A percentile compares a stretch with the other conserved stretches of the same genome.
These are phyloP conservation scores for Tolypeutes matacus DNA, from an alignment of 2,797 vertebrate genomes.

Conservation along the genomic window DNA sequence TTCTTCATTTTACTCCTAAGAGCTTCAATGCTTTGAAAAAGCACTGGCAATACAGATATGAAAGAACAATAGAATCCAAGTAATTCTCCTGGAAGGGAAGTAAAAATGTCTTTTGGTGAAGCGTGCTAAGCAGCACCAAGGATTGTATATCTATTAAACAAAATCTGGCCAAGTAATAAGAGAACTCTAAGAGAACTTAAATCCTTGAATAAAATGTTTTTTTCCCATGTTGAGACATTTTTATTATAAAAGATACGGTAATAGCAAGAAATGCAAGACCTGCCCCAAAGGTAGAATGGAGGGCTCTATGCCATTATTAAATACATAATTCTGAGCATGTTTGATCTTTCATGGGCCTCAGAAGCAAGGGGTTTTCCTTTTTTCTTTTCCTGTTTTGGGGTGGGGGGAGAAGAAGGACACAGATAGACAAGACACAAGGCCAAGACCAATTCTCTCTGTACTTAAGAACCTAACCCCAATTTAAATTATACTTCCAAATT, in stretches of 20 bases:
- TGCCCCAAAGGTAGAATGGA: neutral
- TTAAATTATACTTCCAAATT: conserved; percentile 39
- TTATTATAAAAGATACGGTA: neutral
- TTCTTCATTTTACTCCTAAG: neutral
- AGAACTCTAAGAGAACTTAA: neutral
- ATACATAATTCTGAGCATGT: neutral
- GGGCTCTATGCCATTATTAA: neutral
- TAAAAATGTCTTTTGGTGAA: neutral
- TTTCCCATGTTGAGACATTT: neutral
- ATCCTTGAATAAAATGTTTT: neutral
- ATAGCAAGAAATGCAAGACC: neutral
- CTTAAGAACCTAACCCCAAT: conserved; percentile 14
- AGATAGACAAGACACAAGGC: neutral
- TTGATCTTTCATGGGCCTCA: neutral
- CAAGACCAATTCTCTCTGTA: conserved; percentile 1
- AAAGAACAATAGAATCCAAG: neutral
- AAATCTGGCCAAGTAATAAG: neutral
- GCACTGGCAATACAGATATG: neutral
- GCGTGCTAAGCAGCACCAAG: neutral
- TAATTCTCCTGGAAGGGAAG: neutral
- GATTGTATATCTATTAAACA: neutral
- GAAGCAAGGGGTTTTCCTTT: neutral
- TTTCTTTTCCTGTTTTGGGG: neutral
- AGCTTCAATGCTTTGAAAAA: neutral
- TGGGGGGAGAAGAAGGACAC: neutral